A percentile compares a stretch with the other conserved stretches of the same genome.
These are phyloP conservation scores for Sandelia bainsii DNA, from an alignment of 2,797 vertebrate species.

Conservation along the genomic window DNA sequence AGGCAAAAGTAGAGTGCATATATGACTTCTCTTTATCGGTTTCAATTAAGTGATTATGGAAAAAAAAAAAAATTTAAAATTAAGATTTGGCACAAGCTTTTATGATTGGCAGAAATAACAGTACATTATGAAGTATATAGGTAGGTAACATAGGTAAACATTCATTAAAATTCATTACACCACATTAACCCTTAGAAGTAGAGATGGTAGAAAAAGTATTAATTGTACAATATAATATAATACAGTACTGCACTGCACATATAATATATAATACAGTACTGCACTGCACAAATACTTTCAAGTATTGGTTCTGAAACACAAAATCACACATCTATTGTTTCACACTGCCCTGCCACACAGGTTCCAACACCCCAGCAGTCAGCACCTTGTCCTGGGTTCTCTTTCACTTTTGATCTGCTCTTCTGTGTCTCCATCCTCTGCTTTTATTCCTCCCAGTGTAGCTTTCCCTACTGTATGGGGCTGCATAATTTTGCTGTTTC, in stretches of 20 bases:
- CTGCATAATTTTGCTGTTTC: slow-evolving; percentile 75
- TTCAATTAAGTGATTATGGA: too few species aligned
- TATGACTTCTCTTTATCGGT: background rate
- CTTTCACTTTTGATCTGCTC: slow-evolving; percentile 54
- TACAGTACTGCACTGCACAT: background rate
- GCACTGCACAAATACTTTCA: background rate
- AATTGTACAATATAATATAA: background rate
- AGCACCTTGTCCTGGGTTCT: slow-evolving; percentile 54
- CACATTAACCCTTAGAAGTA: background rate
- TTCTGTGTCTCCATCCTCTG: slow-evolving; percentile 39
- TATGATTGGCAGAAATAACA: too few species aligned
- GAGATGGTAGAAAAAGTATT: background rate
- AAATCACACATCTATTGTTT: slow-evolving; percentile 30
- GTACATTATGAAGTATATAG: too few species aligned
- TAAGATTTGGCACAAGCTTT: too few species aligned
- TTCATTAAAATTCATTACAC: slow-evolving; percentile 3
- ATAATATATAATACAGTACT: background rate
- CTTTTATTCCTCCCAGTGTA: slow-evolving; percentile 54
- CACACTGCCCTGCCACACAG: slow-evolving; percentile 45
- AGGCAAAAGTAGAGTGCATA: background rate
- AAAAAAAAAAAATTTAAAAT: too few species aligned
- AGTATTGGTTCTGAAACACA: slow-evolving; percentile 17
- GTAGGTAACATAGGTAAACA: background rate
- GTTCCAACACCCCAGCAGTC: slow-evolving; percentile 51
- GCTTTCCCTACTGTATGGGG: slow-evolving; percentile 38